Base-by-base conservation (phyloP, 2,888 invertebrate species). In the Tetragonisca angustula region DNA sequence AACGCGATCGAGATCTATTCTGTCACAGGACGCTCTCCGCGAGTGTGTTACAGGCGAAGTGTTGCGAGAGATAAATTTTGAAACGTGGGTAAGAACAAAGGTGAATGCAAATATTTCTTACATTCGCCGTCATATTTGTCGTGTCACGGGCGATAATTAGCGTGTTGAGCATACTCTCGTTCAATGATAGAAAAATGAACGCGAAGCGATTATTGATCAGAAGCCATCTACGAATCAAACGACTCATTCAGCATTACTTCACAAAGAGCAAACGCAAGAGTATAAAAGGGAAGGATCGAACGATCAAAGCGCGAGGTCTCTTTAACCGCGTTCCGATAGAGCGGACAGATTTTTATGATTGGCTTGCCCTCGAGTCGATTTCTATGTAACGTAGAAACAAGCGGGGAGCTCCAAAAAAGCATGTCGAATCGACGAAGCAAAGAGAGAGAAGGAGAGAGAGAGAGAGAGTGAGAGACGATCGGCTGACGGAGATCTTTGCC, bases 401-500 rank as follows among this genome's bases (percentile, higher is more conserved):
- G 32, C 59, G 24, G 17, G 36, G 17, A 78, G 69, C 79, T 82
- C 83, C 88, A 78, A 86, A 83, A 87, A 88, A 88, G 89, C 79
- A 81, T 70, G 79, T 81, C 83, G 87, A 84, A 81, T 87, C 79
- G n/a, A 83, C 72, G 78, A 79, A 79, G 68, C 65, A 78, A 79
- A 70, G 71, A 74, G 67, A 81, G 70, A 80, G 80, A 69, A 64
- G 71, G 70, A 81, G 27, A 32, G 72, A 81, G 78, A 68, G 76
- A 73, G 70, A 83, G 79, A 79, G 76, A 69, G 68, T 76, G 79
- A 70, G 71, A 74, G 70, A 81, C 75, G 75, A 79, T 77, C 72
- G 87, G 43, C 61, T 2, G 54, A 59, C 70, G 61, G 90, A 88
- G 89, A 91, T 92, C 89, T 90, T 92, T 91, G 91, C 94, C 93